Percentiles rank a stretch among this genome's conserved stretches.
phyloP scores from a whole-genome alignment of 2,113 vertebrate genomes.

The Otis tarda region DNA sequence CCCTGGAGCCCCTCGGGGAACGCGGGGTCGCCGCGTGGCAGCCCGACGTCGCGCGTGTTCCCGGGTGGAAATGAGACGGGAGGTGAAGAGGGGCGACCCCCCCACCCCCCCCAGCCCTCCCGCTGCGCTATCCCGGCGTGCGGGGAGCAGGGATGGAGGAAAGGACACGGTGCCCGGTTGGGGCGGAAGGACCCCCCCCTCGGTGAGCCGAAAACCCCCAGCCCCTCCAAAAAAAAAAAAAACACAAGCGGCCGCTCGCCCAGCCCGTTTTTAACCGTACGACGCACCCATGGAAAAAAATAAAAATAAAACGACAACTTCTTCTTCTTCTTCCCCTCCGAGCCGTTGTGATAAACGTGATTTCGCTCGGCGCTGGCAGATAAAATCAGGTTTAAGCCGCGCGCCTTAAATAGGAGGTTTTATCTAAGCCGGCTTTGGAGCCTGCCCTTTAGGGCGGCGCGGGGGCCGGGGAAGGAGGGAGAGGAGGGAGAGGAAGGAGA shows the following conservation, averaged over 20 bases:
- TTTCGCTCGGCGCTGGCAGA: constrained; percentile 44
- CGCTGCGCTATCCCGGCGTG: accelerated
- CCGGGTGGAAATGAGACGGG: neutral
- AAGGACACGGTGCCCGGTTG: neutral
- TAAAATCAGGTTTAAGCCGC: constrained; percentile 71
- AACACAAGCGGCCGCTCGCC: no score
- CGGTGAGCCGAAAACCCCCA: neutral
- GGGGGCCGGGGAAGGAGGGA: neutral
- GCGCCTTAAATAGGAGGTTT: neutral
- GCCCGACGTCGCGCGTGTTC: neutral
- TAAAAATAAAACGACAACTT: neutral
- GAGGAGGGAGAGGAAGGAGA: neutral
- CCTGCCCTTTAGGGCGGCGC: constrained; percentile 69
- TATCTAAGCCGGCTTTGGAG: constrained; percentile 53
- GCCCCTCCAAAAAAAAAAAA: neutral
- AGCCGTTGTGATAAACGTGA: constrained; percentile 27
- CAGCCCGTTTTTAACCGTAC: neutral
- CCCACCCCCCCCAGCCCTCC: neutral
- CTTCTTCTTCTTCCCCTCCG: constrained; percentile 41
- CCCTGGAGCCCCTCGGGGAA: neutral
- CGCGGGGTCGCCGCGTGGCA: accelerated
- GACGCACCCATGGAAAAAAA: constrained; percentile 31
- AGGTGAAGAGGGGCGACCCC: neutral
- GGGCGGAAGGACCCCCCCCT: neutral
- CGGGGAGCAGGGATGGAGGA: neutral